Conservation (phyloP, 2,113 vertebrate species). For the Brachionichthys hirsutus region DNA sequence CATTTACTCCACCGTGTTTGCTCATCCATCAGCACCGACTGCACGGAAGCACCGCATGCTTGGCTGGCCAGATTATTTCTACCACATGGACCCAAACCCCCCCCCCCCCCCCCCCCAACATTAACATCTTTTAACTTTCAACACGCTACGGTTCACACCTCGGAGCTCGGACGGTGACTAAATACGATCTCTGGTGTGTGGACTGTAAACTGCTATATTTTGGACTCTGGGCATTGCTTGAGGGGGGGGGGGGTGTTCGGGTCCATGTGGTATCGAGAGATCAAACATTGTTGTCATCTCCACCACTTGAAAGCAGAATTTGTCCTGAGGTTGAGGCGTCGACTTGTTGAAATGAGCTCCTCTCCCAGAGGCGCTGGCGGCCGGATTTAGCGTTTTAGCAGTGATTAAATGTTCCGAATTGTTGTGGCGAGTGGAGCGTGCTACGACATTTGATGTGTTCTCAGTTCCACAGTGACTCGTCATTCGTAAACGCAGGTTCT, state of each 20-base stretch:
- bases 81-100: no score
- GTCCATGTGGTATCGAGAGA: constrained; percentile 34
- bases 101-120: no score
- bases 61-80: constrained; percentile 9
- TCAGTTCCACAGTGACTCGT: no score
- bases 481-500: no score
- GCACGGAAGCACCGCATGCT: constrained; percentile 18
- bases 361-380: constrained; percentile 14
- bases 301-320: constrained; percentile 25
- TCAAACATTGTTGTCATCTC: constrained; percentile 15
- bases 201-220: constrained; percentile 37
- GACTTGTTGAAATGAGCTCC: neutral
- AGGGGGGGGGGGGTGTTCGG: constrained; percentile 21
- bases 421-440: constrained; percentile 10
- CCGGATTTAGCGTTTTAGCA: neutral
- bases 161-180: no score
- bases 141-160: no score
- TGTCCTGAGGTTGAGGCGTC: constrained; percentile 13
- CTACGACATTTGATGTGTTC: constrained; percentile 11
- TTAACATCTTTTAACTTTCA: neutral
- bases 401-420: constrained; percentile 18
- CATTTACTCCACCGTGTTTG: constrained; percentile 58
- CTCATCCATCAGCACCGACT: constrained; percentile 36
- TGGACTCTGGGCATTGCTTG: constrained; percentile 21
- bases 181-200: neutral